Evolutionary conservation across 1,140 invertebrate species (phyloP).

Genomic region (Eriosoma lanigerum): DNA sequence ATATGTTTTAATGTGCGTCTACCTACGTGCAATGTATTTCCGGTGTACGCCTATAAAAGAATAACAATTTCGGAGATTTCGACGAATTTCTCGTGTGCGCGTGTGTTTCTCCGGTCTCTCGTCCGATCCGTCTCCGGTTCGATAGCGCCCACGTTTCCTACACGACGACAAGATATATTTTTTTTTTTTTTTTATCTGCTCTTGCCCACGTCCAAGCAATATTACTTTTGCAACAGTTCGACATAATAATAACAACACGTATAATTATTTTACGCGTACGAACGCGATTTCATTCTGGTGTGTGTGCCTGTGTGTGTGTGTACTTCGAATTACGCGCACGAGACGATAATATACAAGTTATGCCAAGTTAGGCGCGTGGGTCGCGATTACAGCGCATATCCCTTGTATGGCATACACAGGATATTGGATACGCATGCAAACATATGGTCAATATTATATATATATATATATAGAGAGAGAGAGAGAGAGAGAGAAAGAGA

Average conservation of each 20-base stretch:
- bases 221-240: not conserved
- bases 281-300: not conserved
- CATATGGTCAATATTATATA: constrained; percentile 27
- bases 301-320: not conserved
- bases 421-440: constrained; percentile 18
- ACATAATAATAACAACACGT: no score
- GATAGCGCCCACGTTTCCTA: no score
- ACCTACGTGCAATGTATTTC: not conserved
- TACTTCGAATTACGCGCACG: constrained; percentile 11
- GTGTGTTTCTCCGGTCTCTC: not conserved
- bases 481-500: no score
- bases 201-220: not conserved
- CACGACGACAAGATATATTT: not conserved
- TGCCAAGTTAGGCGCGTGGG: constrained; percentile 25
- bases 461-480: not conserved
- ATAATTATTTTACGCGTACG: not conserved
- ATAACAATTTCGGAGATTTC: not conserved
- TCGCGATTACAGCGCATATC: not conserved
- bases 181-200: no score
- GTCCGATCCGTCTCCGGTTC: not conserved
- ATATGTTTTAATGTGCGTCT: no score
- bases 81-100: not conserved
- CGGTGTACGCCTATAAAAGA: not conserved
- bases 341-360: constrained; percentile 15
- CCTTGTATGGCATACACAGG: constrained; percentile 26